Evolutionary conservation across 2,113 vertebrate species (phyloP), one percentile per base, ranked within the genome.

Genomic region (Progne subis): DNA sequence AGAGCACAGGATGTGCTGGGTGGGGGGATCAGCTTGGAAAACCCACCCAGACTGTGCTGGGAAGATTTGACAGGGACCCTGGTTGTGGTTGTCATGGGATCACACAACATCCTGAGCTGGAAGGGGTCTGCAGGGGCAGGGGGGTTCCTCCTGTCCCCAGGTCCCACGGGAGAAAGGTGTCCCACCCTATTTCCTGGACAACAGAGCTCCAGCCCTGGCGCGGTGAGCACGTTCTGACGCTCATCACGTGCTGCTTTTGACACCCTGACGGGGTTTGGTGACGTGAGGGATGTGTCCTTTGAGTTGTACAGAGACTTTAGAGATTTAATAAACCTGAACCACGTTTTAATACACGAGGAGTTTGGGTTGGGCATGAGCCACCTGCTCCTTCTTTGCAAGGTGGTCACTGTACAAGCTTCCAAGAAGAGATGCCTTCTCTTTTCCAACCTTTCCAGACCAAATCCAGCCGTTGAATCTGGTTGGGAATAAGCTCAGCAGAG

Each of bases 241-340:
- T 70, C n/a, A 3, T 31, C 2, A 1, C 0, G 0, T 8, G 41
- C 41, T 61, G 80, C 5, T 31, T 64, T 70, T 41, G 43, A 14
- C 8, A 8, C 17, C 4, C 2, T 9, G 1, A n/a, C 43, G 32
- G 50, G 19, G 3, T 67, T 72, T 12, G 7, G 20, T 65, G 57
- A 4, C 0, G 0, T 10, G 11, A 37, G 5, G 21, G 37, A 55
- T 2, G 13, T 25, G 28, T 75, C 44, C 39, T 8, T 0, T 19
- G 41, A 60, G 47, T 2, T 34, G 2, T 32, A 20, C 16, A 37
- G 55, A 70, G 25, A 9, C 6, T 78, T 53, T 3, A 32, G 56
- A 19, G 52, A 7, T 14, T 44, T 32, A 21, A 8, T 18, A 78
- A 57, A 39, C 32, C 19, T 8, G 64, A 82, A 34, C 12, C 41